These are phyloP conservation scores for Scrobipalpa atriplicella DNA, from an alignment of 2,888 invertebrate species.

Conservation along the genomic window DNA sequence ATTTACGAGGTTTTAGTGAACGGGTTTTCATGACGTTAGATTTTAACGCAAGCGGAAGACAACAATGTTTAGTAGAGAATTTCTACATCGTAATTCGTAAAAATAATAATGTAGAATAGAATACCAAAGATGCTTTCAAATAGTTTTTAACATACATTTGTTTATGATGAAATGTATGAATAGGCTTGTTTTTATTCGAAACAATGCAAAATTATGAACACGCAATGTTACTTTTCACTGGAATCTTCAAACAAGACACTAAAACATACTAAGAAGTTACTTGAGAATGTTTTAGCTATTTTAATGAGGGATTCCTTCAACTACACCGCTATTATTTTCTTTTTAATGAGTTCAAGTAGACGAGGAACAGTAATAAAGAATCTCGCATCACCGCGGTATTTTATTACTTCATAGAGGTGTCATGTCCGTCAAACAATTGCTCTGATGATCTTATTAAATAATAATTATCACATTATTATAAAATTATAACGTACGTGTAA, in stretches of 20 bases:
- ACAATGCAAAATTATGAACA: conserved; percentile 6
- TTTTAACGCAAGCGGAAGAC: not conserved
- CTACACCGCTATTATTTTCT: conserved; percentile 5
- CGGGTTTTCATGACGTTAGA: not conserved
- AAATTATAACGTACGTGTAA: not conserved
- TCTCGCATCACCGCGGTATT: not conserved
- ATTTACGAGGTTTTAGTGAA: conserved; percentile 13
- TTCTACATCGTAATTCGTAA: not conserved
- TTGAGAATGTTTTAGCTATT: not conserved
- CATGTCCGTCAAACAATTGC: not conserved
- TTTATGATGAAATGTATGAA: not conserved
- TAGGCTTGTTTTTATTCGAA: not conserved
- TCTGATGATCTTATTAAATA: not conserved
- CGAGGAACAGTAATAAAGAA: not conserved
- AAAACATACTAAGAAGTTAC: not conserved
- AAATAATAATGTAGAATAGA: not conserved
- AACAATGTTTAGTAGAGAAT: not conserved
- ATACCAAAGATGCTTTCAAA: not conserved
- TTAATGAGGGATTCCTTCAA: not conserved
- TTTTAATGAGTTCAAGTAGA: conserved; percentile 2
- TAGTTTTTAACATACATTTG: not conserved
- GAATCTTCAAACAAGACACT: conserved; percentile 4
- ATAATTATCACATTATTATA: not conserved
- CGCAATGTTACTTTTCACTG: not conserved
- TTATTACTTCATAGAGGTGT: conserved; percentile 16